Evolutionary conservation across 2,113 vertebrate species (phyloP), one percentile per base, ranked within the genome.

Genomic region (Pelecanoides urinatrix): DNA sequence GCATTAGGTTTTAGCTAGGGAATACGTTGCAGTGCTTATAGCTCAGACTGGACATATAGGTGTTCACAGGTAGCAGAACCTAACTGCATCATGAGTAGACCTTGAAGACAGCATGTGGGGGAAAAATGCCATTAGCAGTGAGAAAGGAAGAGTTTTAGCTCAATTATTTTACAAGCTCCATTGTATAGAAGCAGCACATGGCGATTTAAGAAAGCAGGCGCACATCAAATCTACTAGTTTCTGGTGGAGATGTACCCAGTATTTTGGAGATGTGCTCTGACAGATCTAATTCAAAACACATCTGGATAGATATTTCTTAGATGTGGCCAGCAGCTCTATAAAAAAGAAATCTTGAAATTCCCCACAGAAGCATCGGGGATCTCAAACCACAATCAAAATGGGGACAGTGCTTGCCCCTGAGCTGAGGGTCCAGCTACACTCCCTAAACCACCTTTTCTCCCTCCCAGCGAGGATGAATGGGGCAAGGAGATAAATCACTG

Each of bases 161-260:
- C 40, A 7, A 5, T 47, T 59, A 15, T 72, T 66, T 50, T 70
- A 36, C 38, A 40, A n/a, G 16, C 2, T 23, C 14, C 21, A 13
- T 10, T 23, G 4, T 4, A 62, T 0, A 66, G 58, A 42, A 66
- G n/a, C 7, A 44, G 13, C 18, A 74, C 4, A 1, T 2, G 8
- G 29, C 13, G 11, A 32, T 29, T 66, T 55, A 44, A 36, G 36
- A 44, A 71, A 47, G 38, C 30, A 74, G 4, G 6, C 71, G 2
- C 44, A 20, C 0, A 1, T 50, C 19, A 55, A 40, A 36, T 27
- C 18, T 52, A 16, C 5, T 7, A 25, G 12, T 65, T 94, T 63
- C 52, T 72, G 11, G 5, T 58, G 27, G 52, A 36, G 17, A n/a
- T 7, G 8, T 12, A 75, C 26, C 36, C 44, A n/a, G 16, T 20